Base-by-base conservation (phyloP, 1,140 invertebrate species). In the Dendroctonus valens region DNA sequence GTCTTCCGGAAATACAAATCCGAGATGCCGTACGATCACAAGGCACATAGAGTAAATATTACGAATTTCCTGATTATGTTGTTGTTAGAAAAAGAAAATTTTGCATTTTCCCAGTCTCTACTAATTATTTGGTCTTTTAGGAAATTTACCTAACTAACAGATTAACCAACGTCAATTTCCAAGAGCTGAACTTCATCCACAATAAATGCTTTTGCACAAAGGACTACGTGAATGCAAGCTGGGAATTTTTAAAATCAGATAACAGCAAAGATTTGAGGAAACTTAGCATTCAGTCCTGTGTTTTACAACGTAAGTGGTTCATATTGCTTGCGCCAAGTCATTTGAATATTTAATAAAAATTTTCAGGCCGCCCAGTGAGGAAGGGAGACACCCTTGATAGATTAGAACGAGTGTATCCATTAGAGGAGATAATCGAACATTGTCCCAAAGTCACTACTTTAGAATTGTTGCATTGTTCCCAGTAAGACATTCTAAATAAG, bases 131-230 rank as follows among this genome's bases (percentile, higher is more conserved):
- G 41, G 50, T 60, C 3, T 67, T 67, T 61, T 51, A 68, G 66
- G 55, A 57, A 52, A 41, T 68, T 12, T 68, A 62, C 14, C 14
- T 63, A 37, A 68, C 59, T 3, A 62, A 54, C 15, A 15, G 62
- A 49, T 57, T 68, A 14, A 55, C 50, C 38, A 15, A 68, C 6
- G 48, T 62, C 7, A 48, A 68, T 12, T 68, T 68, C 42, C 40
- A 58, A 7, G 66, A 68, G 41, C 50, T 68, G 12, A 68, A 68
- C 42, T 68, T 68, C 51, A 62, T 59, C 39, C 66, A 68, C 39
- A 49, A 62, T 26, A 62, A 57, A 48, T 68, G 66, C 38, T 62
- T 62, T 46, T 68, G 66, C 26, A 68, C 62, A 9, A 14, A 40
- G 39, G 59, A 50, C 9, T 68, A 44, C 51, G 58, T 68, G n/a